Percentiles rank a stretch among this genome's conserved stretches.
Evolutionary conservation across 1,140 invertebrate genomes (phyloP).

Genomic region (Gerris buenoi): DNA sequence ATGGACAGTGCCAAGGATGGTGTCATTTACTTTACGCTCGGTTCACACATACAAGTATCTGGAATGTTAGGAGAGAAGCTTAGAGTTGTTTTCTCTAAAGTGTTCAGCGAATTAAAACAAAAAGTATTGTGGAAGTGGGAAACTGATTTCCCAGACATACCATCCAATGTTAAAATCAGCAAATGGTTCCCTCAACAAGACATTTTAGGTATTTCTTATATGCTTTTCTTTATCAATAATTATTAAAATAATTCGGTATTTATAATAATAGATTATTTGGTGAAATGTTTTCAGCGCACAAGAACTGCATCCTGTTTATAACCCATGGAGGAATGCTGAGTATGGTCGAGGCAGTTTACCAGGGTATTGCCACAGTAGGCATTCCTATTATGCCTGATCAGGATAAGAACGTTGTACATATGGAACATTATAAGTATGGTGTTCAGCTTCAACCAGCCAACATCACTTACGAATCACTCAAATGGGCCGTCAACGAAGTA

Average conservation of each 20-base stretch:
- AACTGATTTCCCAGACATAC: constrained; percentile 30
- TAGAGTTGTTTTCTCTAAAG: constrained; percentile 25
- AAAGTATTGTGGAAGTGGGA: constrained; percentile 47
- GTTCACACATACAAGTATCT: constrained; percentile 23
- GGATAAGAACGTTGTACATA: constrained; percentile 24
- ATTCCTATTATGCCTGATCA: constrained; percentile 23
- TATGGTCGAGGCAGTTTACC: constrained; percentile 30
- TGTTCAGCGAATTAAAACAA: constrained; percentile 40
- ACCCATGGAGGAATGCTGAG: constrained; percentile 35
- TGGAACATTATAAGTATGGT: constrained; percentile 18
- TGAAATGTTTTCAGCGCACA: constrained; percentile 28
- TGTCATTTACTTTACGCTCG: constrained; percentile 31
- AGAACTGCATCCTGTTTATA: constrained; percentile 30
- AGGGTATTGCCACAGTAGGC: constrained; percentile 31
- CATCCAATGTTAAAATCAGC: constrained; percentile 20
- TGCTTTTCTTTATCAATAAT: no score
- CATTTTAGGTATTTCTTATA: constrained; percentile 43
- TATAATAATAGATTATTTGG: no score
- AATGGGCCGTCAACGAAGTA: constrained; percentile 23
- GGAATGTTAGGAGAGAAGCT: constrained; percentile 16
- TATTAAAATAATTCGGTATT: no score
- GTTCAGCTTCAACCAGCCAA: constrained; percentile 26
- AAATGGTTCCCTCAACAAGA: constrained; percentile 57
- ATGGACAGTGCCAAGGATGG: constrained; percentile 28
- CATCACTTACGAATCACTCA: constrained; percentile 26